Base-by-base conservation (phyloP, 2,113 vertebrate species). In the Chlorodrepanis virens region DNA sequence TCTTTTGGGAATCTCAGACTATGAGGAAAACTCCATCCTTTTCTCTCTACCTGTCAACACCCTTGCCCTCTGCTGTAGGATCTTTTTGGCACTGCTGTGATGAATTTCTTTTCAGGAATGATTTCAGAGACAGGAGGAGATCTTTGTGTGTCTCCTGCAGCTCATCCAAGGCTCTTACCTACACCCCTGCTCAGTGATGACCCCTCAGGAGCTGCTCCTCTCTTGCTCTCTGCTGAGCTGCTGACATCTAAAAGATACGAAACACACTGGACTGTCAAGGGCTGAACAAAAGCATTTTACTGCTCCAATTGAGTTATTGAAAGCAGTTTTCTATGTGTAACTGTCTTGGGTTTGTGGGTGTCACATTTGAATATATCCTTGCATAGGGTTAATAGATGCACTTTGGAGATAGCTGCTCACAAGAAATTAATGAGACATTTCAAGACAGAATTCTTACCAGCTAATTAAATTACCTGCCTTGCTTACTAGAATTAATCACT, bases 381-480 rank as follows among this genome's bases (percentile, higher is more conserved):
- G 53, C 52, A 37, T 23, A 63, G 31, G 10, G 22, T 83, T 95
- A 95, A 91, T 47, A 64, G 72, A 89, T n/a, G 63, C 2, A 33
- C 37, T 85, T 96, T 31, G 50, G 22, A 70, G 68, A 70, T 67
- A 78, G 75, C 83, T 54, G 27, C 74, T 97, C 78, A 52, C 57
- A 84, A 37, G 59, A 94, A 93, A 78, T 83, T 93, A 93, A 83
- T 72, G 77, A 83, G 90, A 87, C 95, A 61, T 92, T 96, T 93
- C 76, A 67, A 87, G 90, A 87, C 33, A 80, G 78, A 92, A 82
- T 93, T 91, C 82, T 86, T 90, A 79, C 42, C 89, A 79, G 39
- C 59, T 94, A 97, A 97, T 97, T 96, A 95, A 96, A 95, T 96
- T 90, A 94, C 94, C 91, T 87, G 69, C 72, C 83, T 85, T 90